Base-by-base conservation (phyloP, 2,797 vertebrate genomes). In the Enteromius fasciolatus region DNA sequence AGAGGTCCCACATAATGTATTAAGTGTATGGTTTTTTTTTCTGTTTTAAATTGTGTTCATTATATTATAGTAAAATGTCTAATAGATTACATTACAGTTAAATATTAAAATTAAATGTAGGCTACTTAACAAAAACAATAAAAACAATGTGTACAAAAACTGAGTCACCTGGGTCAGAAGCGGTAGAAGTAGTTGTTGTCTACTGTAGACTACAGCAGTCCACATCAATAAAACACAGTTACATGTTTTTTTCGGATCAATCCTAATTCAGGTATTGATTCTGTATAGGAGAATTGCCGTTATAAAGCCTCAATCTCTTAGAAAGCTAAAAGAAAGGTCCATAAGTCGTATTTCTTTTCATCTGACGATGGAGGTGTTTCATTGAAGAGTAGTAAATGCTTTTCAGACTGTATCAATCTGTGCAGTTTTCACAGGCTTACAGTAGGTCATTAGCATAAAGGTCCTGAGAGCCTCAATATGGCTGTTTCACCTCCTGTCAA, bases 401-500 rank as follows among this genome's bases (percentile, higher is more conserved):
- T 80, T 76, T 90, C 87, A 23, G 11, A 57, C 54, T 57, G 10
- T 86, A 77, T 86, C 84, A 85, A 83, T 66, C 86, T 59, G 8
- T 61, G 90, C 87, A 87, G 88, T 89, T 88, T 89, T 80, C 75
- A 83, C 59, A 76, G 75, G 83, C 84, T 85, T 86, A 80, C 88
- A 86, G 87, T 79, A 84, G 84, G 87, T 87, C 84, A 87, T 91
- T 90, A 89, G 77, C 84, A 57, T 78, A 66, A 78, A 44, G 46
- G 83, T 83, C 85, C 86, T 70, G 77, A 57, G 87, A 83, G 90
- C 75, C 80, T 74, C 46, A 81, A 31, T 63, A 64, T 82, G 41
- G 33, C 73, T 86, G 84, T 79, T 87, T 86, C 79, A 87, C 89
- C 89, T 88, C 74, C 88, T 84, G 82, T 85, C 76, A 88, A 87